Percentiles rank a stretch among this genome's conserved stretches.
Conservation (phyloP, 2,888 invertebrate species). For the Phengaris alcon region DNA sequence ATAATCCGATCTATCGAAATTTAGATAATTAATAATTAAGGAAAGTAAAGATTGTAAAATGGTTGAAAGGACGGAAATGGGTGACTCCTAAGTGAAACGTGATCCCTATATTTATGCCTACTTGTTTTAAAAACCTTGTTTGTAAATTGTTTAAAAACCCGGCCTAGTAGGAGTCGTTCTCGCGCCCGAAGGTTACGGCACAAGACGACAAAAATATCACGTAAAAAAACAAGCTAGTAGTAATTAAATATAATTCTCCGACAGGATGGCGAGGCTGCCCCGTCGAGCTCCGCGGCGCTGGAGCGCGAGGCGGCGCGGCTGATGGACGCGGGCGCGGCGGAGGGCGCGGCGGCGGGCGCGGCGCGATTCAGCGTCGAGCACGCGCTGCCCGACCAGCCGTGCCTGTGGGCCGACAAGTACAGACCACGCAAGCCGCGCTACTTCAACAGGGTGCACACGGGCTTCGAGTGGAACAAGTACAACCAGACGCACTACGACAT, state of each 20-base stretch:
- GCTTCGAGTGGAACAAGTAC: slow-evolving; percentile 99
- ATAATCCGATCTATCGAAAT: too few relatives aligned
- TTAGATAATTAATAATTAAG: too few relatives aligned
- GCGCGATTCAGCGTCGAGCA: slow-evolving; percentile 95
- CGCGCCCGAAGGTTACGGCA: too few relatives aligned
- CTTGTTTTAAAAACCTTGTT: too few relatives aligned
- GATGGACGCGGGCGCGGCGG: slow-evolving; percentile 39
- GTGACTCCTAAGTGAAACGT: too few relatives aligned
- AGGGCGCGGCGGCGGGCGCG: slow-evolving; percentile 67
- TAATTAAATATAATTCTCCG: not conserved
- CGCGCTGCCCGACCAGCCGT: slow-evolving; percentile 90
- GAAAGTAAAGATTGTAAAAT: too few relatives aligned
- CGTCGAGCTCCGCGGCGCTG: not conserved
- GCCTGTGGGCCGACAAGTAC: slow-evolving; percentile 98
- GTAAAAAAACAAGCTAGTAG: too few relatives aligned
- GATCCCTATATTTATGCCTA: too few relatives aligned
- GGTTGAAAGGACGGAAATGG: too few relatives aligned
- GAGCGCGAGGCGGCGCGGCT: slow-evolving; percentile 81
- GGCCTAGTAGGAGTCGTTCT: too few relatives aligned
- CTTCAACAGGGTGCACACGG: slow-evolving; percentile 97
- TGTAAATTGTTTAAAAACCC: too few relatives aligned
- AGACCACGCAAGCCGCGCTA: slow-evolving; percentile 97
- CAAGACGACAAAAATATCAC: too few relatives aligned
- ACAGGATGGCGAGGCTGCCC: not conserved
- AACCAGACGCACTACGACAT: slow-evolving; percentile 99